A percentile compares a stretch with the other conserved stretches of the same genome.
phyloP scores from a whole-genome alignment of 1,140 invertebrate species.

The Drosophila ananassae region DNA sequence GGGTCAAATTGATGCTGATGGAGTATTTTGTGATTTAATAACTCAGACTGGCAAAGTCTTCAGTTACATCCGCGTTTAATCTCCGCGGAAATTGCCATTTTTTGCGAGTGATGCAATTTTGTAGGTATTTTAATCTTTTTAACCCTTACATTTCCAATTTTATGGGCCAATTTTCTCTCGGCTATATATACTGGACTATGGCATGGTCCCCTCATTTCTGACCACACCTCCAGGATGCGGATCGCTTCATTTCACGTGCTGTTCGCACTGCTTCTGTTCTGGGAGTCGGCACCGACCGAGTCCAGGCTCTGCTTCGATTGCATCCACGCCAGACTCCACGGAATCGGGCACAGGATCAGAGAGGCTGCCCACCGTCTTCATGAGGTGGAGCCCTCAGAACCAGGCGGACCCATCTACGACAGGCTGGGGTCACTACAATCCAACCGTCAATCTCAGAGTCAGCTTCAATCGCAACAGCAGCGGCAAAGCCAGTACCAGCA shows the following conservation, averaged over 20 bases:
- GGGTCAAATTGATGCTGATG: neutral
- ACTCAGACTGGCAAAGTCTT: neutral
- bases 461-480: too few relatives aligned
- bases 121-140: neutral
- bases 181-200: neutral
- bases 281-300: neutral
- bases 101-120: neutral
- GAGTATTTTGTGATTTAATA: neutral
- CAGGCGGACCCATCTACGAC: too few relatives aligned
- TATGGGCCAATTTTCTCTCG: neutral
- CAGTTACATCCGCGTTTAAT: neutral
- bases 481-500: neutral
- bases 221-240: neutral
- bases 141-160: neutral
- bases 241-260: neutral
- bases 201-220: neutral
- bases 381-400: too few relatives aligned
- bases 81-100: neutral
- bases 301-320: neutral
- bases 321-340: neutral
- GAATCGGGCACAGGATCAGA: neutral
- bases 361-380: too few relatives aligned
- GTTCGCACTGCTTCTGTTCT: neutral
- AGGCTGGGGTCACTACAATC: too few relatives aligned
- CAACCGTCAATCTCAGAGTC: too few relatives aligned